Conservation (phyloP, 2,888 invertebrate genomes). For the Cinara cedri region DNA sequence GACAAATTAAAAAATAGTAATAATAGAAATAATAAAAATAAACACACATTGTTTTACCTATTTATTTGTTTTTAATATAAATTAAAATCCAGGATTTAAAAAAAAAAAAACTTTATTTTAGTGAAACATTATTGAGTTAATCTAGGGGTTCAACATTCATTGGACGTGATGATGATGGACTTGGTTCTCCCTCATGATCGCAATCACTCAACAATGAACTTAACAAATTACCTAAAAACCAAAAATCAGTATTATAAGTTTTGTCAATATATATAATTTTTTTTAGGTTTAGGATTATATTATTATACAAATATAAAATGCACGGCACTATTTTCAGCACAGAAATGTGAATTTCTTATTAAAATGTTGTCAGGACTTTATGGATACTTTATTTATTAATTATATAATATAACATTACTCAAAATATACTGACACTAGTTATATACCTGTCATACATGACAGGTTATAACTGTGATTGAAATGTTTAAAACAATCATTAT, state of each 20-base stretch:
- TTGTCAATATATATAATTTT: too few species aligned
- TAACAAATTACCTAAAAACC: conserved; percentile 49
- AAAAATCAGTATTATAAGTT: not conserved
- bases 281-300: too few species aligned
- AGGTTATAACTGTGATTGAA: too few species aligned
- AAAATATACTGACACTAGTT: too few species aligned
- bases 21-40: conserved; percentile 17
- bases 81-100: conserved; percentile 17
- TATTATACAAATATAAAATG: too few species aligned
- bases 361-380: too few species aligned
- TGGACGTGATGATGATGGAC: conserved; percentile 44
- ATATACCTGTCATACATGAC: too few species aligned
- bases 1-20: not conserved
- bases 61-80: conserved; percentile 17
- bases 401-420: too few species aligned
- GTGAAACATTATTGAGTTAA: conserved; percentile 23
- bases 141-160: conserved; percentile 49
- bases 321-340: too few species aligned
- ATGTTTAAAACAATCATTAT: too few species aligned
- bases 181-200: conserved; percentile 43
- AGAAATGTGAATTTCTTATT: too few species aligned
- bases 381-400: too few species aligned
- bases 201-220: conserved; percentile 38
- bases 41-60: conserved; percentile 17
- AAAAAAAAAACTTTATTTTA: conserved; percentile 13